Base-by-base conservation (phyloP, 92 coral and sea anemone genomes). In the Umimayanthus kanabou region DNA sequence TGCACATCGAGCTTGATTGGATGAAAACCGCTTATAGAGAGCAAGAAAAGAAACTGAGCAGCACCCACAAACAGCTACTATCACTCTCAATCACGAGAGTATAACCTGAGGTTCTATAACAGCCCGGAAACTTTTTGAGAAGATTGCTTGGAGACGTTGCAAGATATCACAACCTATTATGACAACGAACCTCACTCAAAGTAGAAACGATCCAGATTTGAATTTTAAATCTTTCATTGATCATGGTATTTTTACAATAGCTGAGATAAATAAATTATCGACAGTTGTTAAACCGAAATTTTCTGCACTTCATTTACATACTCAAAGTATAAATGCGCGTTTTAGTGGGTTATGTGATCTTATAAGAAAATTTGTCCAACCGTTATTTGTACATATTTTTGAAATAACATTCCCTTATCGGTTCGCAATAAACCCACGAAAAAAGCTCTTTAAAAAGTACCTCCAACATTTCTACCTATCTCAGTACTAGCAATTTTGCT, bases 321-420 rank as follows among this genome's bases (percentile, higher is more conserved):
- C 70, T 15, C 77, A 85, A 58, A 87, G 89, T 33, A 28, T 65
- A 39, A 61, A 71, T 45, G 39, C 30, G 50, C 84, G 57, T n/a
- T 77, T 77, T 64, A 22, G 28, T n/a, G 90, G 80, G 57, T 58
- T 88, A 67, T 88, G 90, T 29, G 47, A 81, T 74, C 82, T 81
- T 7, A n/a, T n/a, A n/a, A n/a, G n/a, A n/a, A n/a, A n/a, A n/a
- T n/a, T n/a, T n/a, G n/a, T n/a, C n/a, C n/a, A n/a, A n/a, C n/a
- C n/a, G n/a, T n/a, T n/a, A n/a, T n/a, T n/a, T n/a, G n/a, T n/a
- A n/a, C n/a, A n/a, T n/a, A n/a, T n/a, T n/a, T n/a, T n/a, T n/a
- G n/a, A n/a, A n/a, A n/a, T n/a, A n/a, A n/a, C n/a, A n/a, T n/a
- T n/a, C n/a, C n/a, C n/a, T n/a, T n/a, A n/a, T n/a, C n/a, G n/a